A percentile compares a stretch with the other conserved stretches of the same genome.
Evolutionary conservation across 2,113 vertebrate genomes (phyloP).

Genomic region (Istiophorus platypterus): DNA sequence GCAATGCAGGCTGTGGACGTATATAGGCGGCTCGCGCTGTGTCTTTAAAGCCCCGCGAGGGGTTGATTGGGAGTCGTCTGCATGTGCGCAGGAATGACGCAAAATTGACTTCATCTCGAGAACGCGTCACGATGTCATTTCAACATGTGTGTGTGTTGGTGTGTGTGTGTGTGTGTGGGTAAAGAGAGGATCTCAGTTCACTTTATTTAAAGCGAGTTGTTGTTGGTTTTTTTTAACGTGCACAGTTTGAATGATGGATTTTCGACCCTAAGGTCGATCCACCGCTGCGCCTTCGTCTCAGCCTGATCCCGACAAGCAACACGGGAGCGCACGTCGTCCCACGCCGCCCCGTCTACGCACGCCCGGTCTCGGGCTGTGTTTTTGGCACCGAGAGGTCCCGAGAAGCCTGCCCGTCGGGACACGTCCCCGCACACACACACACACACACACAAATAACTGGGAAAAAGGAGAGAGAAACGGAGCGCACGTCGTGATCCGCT

Average conservation of each 20-base stretch:
- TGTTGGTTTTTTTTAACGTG: no score
- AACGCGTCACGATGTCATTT: conserved; percentile 85
- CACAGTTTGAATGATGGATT: not conserved
- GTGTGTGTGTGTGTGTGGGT: no score
- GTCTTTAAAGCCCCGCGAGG: conserved; percentile 79
- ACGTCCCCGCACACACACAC: conserved; percentile 39
- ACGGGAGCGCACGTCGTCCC: conserved; percentile 2
- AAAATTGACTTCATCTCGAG: conserved; percentile 82
- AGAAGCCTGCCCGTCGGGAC: conserved; percentile 1
- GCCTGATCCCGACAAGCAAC: not conserved
- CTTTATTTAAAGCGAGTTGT: conserved; percentile 24
- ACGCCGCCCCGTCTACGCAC: not conserved
- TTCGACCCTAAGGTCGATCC: not conserved
- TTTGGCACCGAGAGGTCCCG: not conserved
- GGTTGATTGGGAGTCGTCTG: conserved; percentile 79
- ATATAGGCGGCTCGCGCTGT: conserved; percentile 64
- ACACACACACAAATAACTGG: no score
- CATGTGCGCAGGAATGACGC: conserved; percentile 88
- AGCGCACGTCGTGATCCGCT: conserved; percentile 56
- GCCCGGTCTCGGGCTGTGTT: not conserved
- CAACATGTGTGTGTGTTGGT: no score
- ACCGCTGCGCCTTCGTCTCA: not conserved
- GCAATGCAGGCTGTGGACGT: conserved; percentile 74
- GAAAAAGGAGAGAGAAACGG: no score
- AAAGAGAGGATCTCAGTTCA: conserved; percentile 23